Conservation (phyloP, 2,888 invertebrate species). For the Furcula furcula region DNA sequence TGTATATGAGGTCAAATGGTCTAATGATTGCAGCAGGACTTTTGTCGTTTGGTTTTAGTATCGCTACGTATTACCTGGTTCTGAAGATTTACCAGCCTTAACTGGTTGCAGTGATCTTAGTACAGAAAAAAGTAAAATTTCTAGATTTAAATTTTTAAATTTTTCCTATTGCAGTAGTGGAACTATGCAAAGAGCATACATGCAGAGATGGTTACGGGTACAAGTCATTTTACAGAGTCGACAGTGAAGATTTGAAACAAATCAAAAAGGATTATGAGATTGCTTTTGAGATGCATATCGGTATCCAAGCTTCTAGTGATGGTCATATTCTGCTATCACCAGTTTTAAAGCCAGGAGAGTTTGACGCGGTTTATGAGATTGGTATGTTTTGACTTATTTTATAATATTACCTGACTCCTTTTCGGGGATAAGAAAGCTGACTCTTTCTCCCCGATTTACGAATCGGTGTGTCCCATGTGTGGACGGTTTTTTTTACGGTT, state of each 20-base stretch:
- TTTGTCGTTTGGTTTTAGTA: too few relatives aligned
- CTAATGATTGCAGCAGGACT: too few relatives aligned
- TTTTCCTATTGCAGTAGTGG: conserved; percentile 50
- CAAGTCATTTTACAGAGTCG: conserved; percentile 79
- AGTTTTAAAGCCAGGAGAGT: conserved; percentile 55
- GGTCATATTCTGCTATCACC: conserved; percentile 86
- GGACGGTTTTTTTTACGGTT: too few relatives aligned
- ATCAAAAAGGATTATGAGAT: conserved; percentile 32
- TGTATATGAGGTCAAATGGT: too few relatives aligned
- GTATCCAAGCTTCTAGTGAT: conserved; percentile 84
- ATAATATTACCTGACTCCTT: too few relatives aligned
- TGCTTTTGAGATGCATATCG: conserved; percentile 83
- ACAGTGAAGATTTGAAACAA: conserved; percentile 36
- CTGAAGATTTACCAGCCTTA: too few relatives aligned
- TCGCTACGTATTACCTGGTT: too few relatives aligned
- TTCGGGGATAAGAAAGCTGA: too few relatives aligned
- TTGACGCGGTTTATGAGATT: conserved; percentile 86
- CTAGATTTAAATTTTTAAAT: neutral
- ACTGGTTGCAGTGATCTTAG: too few relatives aligned
- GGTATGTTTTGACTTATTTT: conserved; percentile 48
- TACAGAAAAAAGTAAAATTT: too few relatives aligned
- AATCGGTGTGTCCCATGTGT: too few relatives aligned
- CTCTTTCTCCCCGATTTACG: too few relatives aligned
- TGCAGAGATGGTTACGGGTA: conserved; percentile 81
- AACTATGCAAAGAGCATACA: conserved; percentile 78